Base-by-base conservation (phyloP, 2,888 invertebrate genomes). In the Mythimna vitellina region DNA sequence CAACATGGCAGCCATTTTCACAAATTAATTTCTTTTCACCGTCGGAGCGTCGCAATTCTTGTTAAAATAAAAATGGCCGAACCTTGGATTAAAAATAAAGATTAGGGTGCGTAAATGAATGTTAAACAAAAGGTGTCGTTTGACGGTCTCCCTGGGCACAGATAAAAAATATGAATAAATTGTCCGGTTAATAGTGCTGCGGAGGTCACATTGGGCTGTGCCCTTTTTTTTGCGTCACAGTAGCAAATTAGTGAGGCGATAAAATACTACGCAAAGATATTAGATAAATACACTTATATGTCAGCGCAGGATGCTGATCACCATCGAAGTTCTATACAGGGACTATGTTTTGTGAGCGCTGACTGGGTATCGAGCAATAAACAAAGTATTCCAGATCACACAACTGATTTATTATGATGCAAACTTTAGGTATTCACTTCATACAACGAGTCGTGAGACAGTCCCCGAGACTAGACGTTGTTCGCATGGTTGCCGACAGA, bases 31-130 rank as follows among this genome's bases (percentile, higher is more conserved):
- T 70, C 35, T 83, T 73, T 73, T 74, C 53, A 32, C 46, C 61
- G 12, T 29, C 61, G 12, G 17, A 54, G 46, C 60, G 75, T 46
- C 60, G 65, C 70, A 70, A 85, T 85, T 73, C 79, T 81, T 81
- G 68, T 67, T 74, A 79, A 78, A 82, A 83, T 74, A 78, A 76
- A 74, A 67, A 58, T 56, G 65, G 60, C 57, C 25, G 65, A 32
- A 42, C 76, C 74, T 84, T 82, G 80, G 86, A 86, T 86, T 79
- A 80, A 76, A 84, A 86, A 87, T 86, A 86, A 86, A 86, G 86
- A 86, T 87, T 78, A 81, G 71, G 65, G 42, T 56, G 64, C 62
- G 74, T 70, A 80, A 86, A 87, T 87, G 84, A 87, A 86, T 85
- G 70, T 81, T 78, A 86, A 86, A 86, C 86, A 86, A 86, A 85